Conservation (phyloP, 2,113 vertebrate genomes). For the Nipponia nippon region DNA sequence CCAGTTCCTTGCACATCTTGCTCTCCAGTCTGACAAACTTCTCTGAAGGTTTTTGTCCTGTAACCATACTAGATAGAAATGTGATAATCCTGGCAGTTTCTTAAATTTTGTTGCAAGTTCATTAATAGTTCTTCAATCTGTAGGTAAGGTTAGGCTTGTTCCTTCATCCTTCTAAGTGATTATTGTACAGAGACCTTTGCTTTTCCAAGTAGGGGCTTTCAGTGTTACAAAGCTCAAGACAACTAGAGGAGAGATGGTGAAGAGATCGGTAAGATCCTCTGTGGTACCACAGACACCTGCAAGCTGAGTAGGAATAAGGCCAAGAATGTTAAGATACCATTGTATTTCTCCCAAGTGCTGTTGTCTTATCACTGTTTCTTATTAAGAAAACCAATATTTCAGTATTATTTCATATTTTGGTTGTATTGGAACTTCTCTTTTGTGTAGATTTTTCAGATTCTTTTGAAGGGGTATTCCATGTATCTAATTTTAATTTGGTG, state of each 20-base stretch:
- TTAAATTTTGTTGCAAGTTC: neutral
- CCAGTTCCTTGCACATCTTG: neutral
- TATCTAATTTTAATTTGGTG: neutral
- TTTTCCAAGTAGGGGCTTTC: neutral
- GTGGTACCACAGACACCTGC: neutral
- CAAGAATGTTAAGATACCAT: neutral
- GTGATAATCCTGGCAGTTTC: neutral
- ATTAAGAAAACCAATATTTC: neutral
- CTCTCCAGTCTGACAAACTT: neutral
- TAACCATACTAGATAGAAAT: neutral
- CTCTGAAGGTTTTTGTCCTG: neutral
- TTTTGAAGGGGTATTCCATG: neutral
- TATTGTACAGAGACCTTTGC: neutral
- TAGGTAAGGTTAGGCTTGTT: neutral
- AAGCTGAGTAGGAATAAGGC: neutral
- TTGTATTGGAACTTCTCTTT: neutral
- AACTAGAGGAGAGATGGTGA: neutral
- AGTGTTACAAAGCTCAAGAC: neutral
- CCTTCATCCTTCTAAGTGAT: neutral
- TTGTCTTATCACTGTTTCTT: neutral
- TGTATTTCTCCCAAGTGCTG: neutral
- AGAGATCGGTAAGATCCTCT: neutral
- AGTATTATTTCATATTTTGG: neutral
- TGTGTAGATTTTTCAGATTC: neutral
- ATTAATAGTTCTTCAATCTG: neutral